Percentiles rank a stretch among this genome's conserved stretches.
phyloP scores from a whole-genome alignment of 1,140 invertebrate genomes.

The Papilio polytes region DNA sequence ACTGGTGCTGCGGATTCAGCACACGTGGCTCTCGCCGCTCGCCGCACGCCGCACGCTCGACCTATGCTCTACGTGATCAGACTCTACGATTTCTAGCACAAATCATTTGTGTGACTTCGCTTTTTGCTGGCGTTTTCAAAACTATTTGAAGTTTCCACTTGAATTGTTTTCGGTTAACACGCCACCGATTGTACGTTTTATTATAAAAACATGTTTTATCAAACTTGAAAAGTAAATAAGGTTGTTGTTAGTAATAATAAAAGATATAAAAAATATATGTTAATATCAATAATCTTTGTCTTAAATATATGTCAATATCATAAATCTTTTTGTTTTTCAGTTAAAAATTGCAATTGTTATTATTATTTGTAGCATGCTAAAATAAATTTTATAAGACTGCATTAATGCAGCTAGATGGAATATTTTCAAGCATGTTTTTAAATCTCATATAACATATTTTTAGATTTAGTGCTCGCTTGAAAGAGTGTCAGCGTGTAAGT shows the following conservation, averaged over 20 bases:
- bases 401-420: not conserved
- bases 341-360: not conserved
- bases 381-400: not conserved
- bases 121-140: conserved; percentile 45
- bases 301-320: too few species aligned
- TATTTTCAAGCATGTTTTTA: conserved; percentile 14
- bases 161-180: conserved; percentile 33
- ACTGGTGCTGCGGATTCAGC: conserved; percentile 47
- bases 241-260: not conserved
- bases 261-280: too few species aligned
- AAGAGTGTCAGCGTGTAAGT: conserved; percentile 51
- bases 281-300: too few species aligned
- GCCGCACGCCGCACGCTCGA: conserved; percentile 48
- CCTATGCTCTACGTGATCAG: conserved; percentile 49
- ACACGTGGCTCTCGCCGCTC: conserved; percentile 42
- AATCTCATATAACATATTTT: conserved; percentile 4
- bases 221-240: too few species aligned
- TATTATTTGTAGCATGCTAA: not conserved
- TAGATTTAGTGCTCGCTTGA: conserved; percentile 17
- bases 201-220: not conserved
- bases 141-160: conserved; percentile 33
- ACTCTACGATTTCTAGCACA: conserved; percentile 41
- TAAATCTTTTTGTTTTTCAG: too few species aligned
- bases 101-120: conserved; percentile 42
- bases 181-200: not conserved